Evolutionary conservation across 2,888 invertebrate genomes (phyloP).

Genomic region (Tachina grossa): DNA sequence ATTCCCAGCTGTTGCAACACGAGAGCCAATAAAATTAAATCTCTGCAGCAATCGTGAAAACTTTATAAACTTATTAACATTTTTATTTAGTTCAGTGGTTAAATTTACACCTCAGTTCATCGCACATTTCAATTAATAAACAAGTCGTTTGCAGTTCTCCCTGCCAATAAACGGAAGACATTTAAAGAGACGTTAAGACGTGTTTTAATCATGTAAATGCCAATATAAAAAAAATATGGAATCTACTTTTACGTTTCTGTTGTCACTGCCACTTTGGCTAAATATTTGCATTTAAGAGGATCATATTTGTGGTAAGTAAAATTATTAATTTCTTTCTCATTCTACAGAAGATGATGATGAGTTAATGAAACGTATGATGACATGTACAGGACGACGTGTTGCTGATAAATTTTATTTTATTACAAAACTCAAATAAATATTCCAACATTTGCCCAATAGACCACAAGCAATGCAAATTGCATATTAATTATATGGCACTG

Average conservation of each 20-base stretch:
- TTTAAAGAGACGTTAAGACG: slow-evolving; percentile 60
- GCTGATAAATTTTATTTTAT: background rate
- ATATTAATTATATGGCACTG: slow-evolving; percentile 57
- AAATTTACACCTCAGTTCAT: slow-evolving; percentile 64
- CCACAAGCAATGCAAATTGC: slow-evolving; percentile 41
- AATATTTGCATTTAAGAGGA: slow-evolving; percentile 51
- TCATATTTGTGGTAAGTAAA: slow-evolving; percentile 32
- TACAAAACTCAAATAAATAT: slow-evolving; percentile 31
- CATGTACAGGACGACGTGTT: slow-evolving; percentile 39
- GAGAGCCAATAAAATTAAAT: slow-evolving; percentile 42
- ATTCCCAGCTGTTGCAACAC: slow-evolving; percentile 23
- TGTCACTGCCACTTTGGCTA: slow-evolving; percentile 18
- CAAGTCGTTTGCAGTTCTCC: background rate
- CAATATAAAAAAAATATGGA: slow-evolving; percentile 23
- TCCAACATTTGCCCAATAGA: slow-evolving; percentile 50
- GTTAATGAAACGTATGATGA: slow-evolving; percentile 46
- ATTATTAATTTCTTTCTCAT: slow-evolving; percentile 19
- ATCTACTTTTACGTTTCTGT: slow-evolving; percentile 13
- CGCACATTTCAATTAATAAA: slow-evolving; percentile 53
- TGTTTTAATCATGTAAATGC: slow-evolving; percentile 62
- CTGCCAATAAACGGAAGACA: slow-evolving; percentile 10
- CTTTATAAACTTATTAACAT: slow-evolving; percentile 64
- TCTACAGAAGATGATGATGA: background rate
- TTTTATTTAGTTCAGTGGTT: slow-evolving; percentile 65
- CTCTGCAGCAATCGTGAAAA: slow-evolving; percentile 23